These are phyloP conservation scores for Elmis aenea DNA, from an alignment of 2,888 invertebrate genomes.

Conservation along the genomic window DNA sequence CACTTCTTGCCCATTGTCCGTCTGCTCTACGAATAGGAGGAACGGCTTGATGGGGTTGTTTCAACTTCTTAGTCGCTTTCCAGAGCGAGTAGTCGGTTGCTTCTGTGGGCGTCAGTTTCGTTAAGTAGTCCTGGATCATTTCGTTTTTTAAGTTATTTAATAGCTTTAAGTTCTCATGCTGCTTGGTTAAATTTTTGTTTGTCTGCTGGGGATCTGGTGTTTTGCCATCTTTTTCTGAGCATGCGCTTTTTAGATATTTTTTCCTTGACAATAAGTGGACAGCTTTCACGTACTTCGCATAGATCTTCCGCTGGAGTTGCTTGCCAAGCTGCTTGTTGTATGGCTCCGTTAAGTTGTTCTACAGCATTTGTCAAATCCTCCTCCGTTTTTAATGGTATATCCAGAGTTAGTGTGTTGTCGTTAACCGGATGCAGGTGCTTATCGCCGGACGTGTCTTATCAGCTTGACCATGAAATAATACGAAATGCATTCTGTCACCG, in stretches of 20 bases:
- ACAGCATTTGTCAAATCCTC: no score
- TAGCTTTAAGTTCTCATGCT: background rate
- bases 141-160: background rate
- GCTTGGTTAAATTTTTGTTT: background rate
- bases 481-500: no score
- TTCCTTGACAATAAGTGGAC: no score
- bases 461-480: no score
- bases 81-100: background rate
- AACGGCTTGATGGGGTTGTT: background rate
- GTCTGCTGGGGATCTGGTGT: background rate
- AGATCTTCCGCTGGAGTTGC: no score
- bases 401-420: no score
- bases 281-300: no score
- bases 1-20: background rate
- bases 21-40: background rate
- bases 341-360: no score
- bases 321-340: no score
- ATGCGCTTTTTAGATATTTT: background rate
- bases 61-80: background rate
- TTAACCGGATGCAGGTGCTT: no score
- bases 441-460: no score
- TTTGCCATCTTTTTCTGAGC: background rate
- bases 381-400: no score
- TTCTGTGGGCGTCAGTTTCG: background rate
- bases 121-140: background rate